Conservation (phyloP, 1,140 invertebrate species). For the Globodera rostochiensis region DNA sequence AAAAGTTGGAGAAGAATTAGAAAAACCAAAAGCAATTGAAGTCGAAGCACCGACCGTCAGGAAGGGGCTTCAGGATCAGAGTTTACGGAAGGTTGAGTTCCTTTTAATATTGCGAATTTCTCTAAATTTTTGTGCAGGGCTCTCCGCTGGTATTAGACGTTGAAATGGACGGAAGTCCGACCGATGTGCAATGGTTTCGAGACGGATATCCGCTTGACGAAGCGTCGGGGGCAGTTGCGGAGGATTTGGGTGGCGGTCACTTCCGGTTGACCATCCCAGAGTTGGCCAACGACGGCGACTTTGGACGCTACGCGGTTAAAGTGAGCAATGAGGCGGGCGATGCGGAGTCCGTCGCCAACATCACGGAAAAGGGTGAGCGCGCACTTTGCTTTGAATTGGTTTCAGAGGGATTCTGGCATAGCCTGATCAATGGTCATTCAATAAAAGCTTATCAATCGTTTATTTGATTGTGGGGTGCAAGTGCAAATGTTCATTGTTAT, state of each 20-base stretch:
- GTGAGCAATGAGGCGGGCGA: constrained; percentile 47
- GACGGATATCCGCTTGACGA: constrained; percentile 58
- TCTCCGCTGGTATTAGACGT: constrained; percentile 52
- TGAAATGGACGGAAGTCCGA: constrained; percentile 62
- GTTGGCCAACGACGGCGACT: constrained; percentile 43
- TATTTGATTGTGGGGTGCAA: neutral
- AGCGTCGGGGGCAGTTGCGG: constrained; percentile 8
- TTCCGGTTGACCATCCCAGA: constrained; percentile 43
- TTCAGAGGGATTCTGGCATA: neutral
- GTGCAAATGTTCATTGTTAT: neutral
- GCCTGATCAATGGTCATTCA: neutral
- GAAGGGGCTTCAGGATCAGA: constrained; percentile 79
- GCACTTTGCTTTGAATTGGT: neutral
- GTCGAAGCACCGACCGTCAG: constrained; percentile 80
- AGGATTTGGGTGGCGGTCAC: constrained; percentile 50
- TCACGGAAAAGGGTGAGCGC: constrained; percentile 32
- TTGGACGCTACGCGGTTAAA: constrained; percentile 47
- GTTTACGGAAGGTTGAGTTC: constrained; percentile 70
- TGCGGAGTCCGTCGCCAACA: constrained; percentile 32
- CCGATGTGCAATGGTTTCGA: constrained; percentile 59
- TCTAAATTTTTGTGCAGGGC: constrained; percentile 35
- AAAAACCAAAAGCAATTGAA: constrained; percentile 63
- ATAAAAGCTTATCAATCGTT: neutral
- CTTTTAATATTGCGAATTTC: neutral
- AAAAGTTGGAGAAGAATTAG: neutral